These are phyloP conservation scores for Calycopis cecrops DNA, from an alignment of 1,140 invertebrate genomes.

Conservation along the genomic window DNA sequence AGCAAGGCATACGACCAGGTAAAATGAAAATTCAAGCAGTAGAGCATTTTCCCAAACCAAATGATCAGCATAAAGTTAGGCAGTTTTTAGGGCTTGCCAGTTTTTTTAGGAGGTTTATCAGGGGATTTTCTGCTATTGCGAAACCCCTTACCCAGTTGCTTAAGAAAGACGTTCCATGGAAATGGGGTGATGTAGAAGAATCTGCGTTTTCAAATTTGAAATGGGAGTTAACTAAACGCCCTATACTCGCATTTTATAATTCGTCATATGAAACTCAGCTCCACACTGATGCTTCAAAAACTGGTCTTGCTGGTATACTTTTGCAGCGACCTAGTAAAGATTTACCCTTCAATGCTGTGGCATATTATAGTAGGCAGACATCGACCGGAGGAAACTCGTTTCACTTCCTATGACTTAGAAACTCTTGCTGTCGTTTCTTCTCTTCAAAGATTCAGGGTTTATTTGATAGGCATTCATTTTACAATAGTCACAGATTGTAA, in stretches of 20 bases:
- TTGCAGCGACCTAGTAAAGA: constrained; percentile 9
- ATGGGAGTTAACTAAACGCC: constrained; percentile 8
- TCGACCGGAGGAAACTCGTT: constrained; percentile 17
- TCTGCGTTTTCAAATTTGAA: neutral
- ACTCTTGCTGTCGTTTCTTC: constrained; percentile 17
- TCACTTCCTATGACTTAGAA: constrained; percentile 22
- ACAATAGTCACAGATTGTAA: constrained; percentile 20
- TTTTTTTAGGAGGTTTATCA: neutral
- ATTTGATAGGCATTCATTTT: neutral
- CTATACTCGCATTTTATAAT: constrained; percentile 42
- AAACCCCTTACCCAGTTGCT: neutral
- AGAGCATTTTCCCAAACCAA: neutral
- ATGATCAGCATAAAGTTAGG: neutral
- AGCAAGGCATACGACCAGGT: constrained; percentile 1
- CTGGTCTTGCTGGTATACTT: constrained; percentile 26
- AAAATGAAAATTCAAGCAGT: neutral
- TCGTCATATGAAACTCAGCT: constrained; percentile 32
- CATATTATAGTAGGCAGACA: constrained; percentile 24
- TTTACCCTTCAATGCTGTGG: constrained; percentile 15
- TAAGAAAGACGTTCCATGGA: neutral
- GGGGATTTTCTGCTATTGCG: neutral
- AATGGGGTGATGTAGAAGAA: neutral
- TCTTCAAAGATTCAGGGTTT: neutral
- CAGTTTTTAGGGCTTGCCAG: neutral
- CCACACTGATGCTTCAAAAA: constrained; percentile 24